These are phyloP conservation scores for Cichlasoma orientale DNA, from an alignment of 2,797 vertebrate genomes.

Conservation along the genomic window DNA sequence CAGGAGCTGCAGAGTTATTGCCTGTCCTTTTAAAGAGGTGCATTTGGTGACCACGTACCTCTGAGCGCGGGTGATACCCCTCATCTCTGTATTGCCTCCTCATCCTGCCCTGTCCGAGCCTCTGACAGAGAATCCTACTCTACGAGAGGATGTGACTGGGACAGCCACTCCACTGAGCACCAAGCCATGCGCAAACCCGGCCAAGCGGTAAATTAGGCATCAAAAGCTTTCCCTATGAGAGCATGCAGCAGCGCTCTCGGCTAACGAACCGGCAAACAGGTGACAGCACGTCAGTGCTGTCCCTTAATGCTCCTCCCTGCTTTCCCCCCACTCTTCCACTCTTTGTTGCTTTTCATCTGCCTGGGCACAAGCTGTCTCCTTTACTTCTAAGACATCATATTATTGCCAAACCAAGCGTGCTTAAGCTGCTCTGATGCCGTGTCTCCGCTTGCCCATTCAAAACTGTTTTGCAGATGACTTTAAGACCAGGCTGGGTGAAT, in stretches of 20 bases:
- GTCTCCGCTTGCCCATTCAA: slow-evolving; percentile 23
- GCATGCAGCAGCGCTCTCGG: slow-evolving; percentile 52
- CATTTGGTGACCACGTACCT: slow-evolving; percentile 59
- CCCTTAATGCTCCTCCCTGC: slow-evolving; percentile 50
- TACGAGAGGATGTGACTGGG: slow-evolving; percentile 61
- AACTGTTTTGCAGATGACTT: slow-evolving; percentile 13
- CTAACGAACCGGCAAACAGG: slow-evolving; percentile 77
- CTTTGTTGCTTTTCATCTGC: slow-evolving; percentile 38
- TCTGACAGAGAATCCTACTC: slow-evolving; percentile 41
- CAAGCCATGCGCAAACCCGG: slow-evolving; percentile 70
- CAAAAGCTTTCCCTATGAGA: slow-evolving; percentile 74
- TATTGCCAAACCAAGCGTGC: slow-evolving; percentile 61
- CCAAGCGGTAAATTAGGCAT: slow-evolving; percentile 78
- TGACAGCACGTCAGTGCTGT: slow-evolving; percentile 63
- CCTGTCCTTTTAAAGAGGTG: neutral
- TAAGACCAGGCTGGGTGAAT: neutral
- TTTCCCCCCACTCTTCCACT: neutral
- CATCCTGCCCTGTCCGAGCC: slow-evolving; percentile 64
- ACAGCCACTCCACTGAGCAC: slow-evolving; percentile 68
- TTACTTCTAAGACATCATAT: slow-evolving; percentile 48
- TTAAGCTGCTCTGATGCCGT: slow-evolving; percentile 54
- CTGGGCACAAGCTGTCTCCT: slow-evolving; percentile 51
- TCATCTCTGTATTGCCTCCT: slow-evolving; percentile 77
- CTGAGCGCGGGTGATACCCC: slow-evolving; percentile 57
- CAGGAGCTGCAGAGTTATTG: neutral